These are phyloP conservation scores for Eledona agricola DNA, from an alignment of 2,888 invertebrate species.

Conservation along the genomic window DNA sequence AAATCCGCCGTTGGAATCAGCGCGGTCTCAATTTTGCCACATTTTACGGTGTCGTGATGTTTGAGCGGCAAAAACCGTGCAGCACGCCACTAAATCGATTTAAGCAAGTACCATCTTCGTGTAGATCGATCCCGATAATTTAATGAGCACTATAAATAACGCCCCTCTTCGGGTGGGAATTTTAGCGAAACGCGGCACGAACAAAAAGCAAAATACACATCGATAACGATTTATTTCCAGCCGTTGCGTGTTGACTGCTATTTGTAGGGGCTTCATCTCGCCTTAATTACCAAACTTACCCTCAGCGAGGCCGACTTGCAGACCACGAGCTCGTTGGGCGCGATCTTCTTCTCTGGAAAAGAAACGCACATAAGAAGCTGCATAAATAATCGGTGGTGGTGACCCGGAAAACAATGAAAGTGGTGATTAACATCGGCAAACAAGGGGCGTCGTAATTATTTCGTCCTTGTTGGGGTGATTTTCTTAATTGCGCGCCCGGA, in stretches of 20 bases:
- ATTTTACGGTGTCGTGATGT: slow-evolving; percentile 45
- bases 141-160: slow-evolving; percentile 31
- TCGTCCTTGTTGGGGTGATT: too few species aligned
- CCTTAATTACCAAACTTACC: slow-evolving; percentile 38
- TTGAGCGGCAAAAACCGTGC: slow-evolving; percentile 41
- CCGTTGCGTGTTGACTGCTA: slow-evolving; percentile 18
- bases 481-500: too few species aligned
- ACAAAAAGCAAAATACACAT: slow-evolving; percentile 21
- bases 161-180: slow-evolving; percentile 10
- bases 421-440: neutral
- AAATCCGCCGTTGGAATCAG: slow-evolving; percentile 3
- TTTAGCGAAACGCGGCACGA: slow-evolving; percentile 6
- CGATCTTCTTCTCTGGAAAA: slow-evolving; percentile 39
- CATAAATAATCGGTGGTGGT: slow-evolving; percentile 12
- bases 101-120: slow-evolving; percentile 38
- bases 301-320: slow-evolving; percentile 36
- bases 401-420: slow-evolving; percentile 1
- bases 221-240: slow-evolving; percentile 23
- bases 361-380: slow-evolving; percentile 21
- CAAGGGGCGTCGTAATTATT: too few species aligned
- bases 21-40: slow-evolving; percentile 43
- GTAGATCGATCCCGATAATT: slow-evolving; percentile 38
- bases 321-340: slow-evolving; percentile 13
- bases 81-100: slow-evolving; percentile 48
- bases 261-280: too few species aligned